phyloP scores from a whole-genome alignment of 2,797 vertebrate species.

The Sciurus vulgaris region DNA sequence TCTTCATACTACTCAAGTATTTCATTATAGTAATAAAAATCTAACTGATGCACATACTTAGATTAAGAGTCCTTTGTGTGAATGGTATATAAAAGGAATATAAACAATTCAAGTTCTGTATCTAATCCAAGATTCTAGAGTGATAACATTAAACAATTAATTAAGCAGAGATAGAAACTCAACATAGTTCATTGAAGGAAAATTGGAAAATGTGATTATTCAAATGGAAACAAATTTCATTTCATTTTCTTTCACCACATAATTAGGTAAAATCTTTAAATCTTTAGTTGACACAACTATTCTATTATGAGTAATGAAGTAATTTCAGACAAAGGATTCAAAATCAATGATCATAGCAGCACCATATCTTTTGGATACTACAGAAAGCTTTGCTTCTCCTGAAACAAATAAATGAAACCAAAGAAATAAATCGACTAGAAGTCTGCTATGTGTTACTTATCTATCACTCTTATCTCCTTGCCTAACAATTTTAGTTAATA shows the following conservation, averaged over 20 bases:
- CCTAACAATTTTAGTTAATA: background rate
- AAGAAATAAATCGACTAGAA: background rate
- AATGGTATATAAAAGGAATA: background rate
- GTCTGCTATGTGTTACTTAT: background rate
- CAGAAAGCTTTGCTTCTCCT: background rate
- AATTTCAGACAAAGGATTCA: background rate
- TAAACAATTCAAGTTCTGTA: background rate
- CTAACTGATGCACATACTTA: background rate
- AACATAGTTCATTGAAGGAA: background rate
- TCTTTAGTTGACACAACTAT: background rate
- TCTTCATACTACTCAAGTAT: background rate
- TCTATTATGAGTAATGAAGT: background rate
- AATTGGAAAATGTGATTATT: background rate
- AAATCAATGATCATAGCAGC: background rate
- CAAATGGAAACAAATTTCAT: background rate
- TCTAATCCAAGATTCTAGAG: background rate
- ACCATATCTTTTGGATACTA: background rate
- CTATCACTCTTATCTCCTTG: background rate
- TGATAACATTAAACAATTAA: background rate
- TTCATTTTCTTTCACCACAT: background rate
- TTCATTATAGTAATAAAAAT: background rate
- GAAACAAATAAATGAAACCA: background rate
- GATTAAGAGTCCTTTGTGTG: background rate
- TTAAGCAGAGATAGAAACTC: background rate
- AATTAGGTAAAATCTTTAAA: background rate